A percentile compares a stretch with the other conserved stretches of the same genome.
Conservation (phyloP, 1,140 invertebrate genomes). For the Lamellibrachia luymesi region DNA sequence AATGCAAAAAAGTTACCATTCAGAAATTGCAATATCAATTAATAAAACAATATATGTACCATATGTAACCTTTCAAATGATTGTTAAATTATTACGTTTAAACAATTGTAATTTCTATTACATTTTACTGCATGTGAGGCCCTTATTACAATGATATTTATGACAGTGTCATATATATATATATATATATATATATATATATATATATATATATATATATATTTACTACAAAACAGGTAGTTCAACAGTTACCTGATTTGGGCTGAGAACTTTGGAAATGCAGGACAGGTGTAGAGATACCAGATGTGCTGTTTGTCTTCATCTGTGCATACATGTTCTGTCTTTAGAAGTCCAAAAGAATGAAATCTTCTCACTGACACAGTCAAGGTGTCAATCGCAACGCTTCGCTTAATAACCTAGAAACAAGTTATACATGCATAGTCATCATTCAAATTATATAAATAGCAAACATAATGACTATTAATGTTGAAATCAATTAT, state of each 20-base stretch:
- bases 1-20: too few relatives aligned
- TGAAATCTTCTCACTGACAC: conserved; percentile 41
- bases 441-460: neutral
- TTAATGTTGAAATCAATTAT: too few relatives aligned
- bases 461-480: neutral
- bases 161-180: too few relatives aligned
- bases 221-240: neutral
- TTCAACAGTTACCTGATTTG: neutral
- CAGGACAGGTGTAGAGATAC: conserved; percentile 32
- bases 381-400: conserved; percentile 28
- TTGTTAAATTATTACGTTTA: too few relatives aligned
- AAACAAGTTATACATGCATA: neutral
- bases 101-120: too few relatives aligned
- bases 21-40: too few relatives aligned
- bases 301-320: conserved; percentile 24
- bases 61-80: too few relatives aligned
- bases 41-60: too few relatives aligned
- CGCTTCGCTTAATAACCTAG: conserved; percentile 32
- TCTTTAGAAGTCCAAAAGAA: conserved; percentile 35
- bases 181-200: too few relatives aligned
- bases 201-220: too few relatives aligned
- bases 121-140: too few relatives aligned
- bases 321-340: conserved; percentile 18
- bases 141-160: too few relatives aligned
- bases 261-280: conserved; percentile 15